phyloP scores from a whole-genome alignment of 1,140 invertebrate species.

The Caerostris darwini region DNA sequence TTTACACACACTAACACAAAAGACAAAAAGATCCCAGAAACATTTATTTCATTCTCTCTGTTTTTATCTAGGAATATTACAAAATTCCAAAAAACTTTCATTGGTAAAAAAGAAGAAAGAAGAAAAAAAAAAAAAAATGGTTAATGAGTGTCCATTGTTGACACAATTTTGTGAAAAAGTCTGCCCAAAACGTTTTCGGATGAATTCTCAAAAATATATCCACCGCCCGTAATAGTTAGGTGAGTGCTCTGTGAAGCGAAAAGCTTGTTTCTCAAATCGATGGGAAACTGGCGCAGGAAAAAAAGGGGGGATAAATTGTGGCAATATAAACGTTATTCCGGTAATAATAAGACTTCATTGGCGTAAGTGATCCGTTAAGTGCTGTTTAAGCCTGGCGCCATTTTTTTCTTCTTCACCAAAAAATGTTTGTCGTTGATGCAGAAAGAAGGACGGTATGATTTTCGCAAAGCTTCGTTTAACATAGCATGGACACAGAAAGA shows the following conservation, averaged over 20 bases:
- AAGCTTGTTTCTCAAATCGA: background rate
- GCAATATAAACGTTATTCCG: conserved; percentile 3
- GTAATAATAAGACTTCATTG: background rate
- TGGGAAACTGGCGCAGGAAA: background rate
- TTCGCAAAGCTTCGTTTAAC: conserved; percentile 21
- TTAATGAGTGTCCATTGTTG: background rate
- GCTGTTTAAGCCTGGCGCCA: background rate
- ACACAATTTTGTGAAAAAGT: background rate
- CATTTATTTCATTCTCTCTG: no score
- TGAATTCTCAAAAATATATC: background rate
- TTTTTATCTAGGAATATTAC: no score
- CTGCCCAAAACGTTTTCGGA: background rate
- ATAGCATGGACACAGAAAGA: background rate
- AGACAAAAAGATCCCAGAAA: no score
- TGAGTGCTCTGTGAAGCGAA: background rate
- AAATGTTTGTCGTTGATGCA: background rate
- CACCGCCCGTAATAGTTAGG: background rate
- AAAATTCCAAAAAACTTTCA: background rate
- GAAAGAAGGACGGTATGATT: background rate
- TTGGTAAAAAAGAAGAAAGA: no score
- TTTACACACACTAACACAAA: no score
- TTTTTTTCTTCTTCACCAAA: background rate
- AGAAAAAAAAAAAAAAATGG: no score
- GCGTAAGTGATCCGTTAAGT: background rate
- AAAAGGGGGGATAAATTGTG: background rate